These are phyloP conservation scores for Bradypodion ventrale DNA, from an alignment of 2,797 vertebrate genomes.

Conservation along the genomic window DNA sequence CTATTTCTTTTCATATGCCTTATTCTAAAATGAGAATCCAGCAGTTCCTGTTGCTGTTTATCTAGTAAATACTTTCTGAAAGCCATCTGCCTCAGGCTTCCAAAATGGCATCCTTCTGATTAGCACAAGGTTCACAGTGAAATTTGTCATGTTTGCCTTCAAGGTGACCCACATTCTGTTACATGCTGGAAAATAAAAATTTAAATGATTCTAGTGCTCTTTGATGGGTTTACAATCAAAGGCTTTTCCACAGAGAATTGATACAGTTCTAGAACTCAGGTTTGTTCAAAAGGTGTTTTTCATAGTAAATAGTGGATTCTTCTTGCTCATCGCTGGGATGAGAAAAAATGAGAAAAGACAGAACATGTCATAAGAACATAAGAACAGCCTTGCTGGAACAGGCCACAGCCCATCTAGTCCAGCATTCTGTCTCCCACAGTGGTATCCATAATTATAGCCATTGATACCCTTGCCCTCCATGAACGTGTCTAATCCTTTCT, in stretches of 20 bases:
- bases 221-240: constrained; percentile 30
- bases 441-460: too few species aligned
- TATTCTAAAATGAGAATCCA: constrained; percentile 42
- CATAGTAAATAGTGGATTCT: not conserved
- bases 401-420: too few species aligned
- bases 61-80: constrained; percentile 26
- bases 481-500: too few species aligned
- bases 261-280: constrained; percentile 24
- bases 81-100: constrained; percentile 44
- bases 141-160: constrained; percentile 47
- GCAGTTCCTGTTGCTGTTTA: constrained; percentile 34
- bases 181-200: constrained; percentile 37
- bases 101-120: constrained; percentile 32
- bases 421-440: too few species aligned
- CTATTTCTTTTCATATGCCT: constrained; percentile 24
- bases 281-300: not conserved
- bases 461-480: too few species aligned
- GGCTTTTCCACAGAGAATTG: constrained; percentile 20
- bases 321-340: not conserved
- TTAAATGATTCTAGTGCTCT: constrained; percentile 27
- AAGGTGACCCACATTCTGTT: constrained; percentile 34
- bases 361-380: not conserved
- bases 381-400: too few species aligned
- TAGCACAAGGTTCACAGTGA: constrained; percentile 47
- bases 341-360: not conserved